Evolutionary conservation across 2,888 invertebrate genomes (phyloP).

Genomic region (Luperina nickerlii): DNA sequence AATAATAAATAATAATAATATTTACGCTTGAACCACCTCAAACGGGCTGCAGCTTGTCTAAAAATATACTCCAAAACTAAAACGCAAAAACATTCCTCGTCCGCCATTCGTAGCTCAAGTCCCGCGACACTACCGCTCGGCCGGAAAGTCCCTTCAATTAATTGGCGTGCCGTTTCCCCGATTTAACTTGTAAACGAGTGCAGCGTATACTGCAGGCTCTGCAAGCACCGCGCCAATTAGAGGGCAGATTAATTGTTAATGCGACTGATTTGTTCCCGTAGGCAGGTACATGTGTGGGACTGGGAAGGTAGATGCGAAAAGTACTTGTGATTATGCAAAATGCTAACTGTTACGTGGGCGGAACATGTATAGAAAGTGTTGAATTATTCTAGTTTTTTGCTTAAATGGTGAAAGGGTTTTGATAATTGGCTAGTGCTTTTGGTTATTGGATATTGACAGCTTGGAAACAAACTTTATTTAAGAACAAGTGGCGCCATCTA

Average conservation of each 20-base stretch:
- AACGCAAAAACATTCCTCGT: not conserved
- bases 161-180: constrained; percentile 81
- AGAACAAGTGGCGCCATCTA: constrained; percentile 38
- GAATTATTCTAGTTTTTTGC: not conserved
- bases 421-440: not conserved
- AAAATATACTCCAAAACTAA: not conserved
- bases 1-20: too few species aligned
- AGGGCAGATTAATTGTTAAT: constrained; percentile 61
- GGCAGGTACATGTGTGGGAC: constrained; percentile 12
- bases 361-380: not conserved
- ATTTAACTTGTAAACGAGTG: constrained; percentile 87
- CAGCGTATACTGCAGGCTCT: constrained; percentile 59
- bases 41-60: not conserved
- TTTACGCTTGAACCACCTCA: not conserved
- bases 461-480: not conserved
- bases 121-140: constrained; percentile 73
- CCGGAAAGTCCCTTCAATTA: constrained; percentile 82
- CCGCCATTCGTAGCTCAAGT: constrained; percentile 50
- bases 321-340: constrained; percentile 24
- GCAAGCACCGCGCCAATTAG: constrained; percentile 63
- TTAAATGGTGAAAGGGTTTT: not conserved
- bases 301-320: constrained; percentile 28
- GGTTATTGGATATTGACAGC: not conserved
- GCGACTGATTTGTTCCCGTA: constrained; percentile 56
- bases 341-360: not conserved